Percentiles rank a stretch among this genome's conserved stretches.
These are phyloP conservation scores for Drosophila koepferae DNA, from an alignment of 2,888 invertebrate genomes.

Conservation along the genomic window DNA sequence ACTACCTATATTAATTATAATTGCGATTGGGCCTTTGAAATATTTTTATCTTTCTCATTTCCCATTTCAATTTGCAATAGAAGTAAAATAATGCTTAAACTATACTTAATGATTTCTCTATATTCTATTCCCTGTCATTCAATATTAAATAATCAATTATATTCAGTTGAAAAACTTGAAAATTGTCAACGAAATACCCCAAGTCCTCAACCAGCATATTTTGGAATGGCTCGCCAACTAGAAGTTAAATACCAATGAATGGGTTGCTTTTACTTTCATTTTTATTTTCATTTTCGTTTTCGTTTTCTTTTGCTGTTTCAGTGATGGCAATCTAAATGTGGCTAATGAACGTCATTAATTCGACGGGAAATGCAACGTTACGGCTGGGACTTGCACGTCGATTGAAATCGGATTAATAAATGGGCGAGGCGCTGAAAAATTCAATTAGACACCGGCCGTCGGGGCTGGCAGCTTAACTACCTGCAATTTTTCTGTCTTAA, in stretches of 20 bases:
- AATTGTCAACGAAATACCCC: neutral
- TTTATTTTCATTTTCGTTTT: conserved; percentile 28
- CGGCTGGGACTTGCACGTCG: conserved; percentile 54
- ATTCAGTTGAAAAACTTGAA: neutral
- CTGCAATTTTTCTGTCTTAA: conserved; percentile 68
- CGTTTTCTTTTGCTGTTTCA: conserved; percentile 24
- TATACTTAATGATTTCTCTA: too few relatives aligned
- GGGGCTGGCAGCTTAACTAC: conserved; percentile 54
- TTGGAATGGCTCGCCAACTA: neutral
- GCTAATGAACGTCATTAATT: conserved; percentile 81
- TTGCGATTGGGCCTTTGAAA: neutral
- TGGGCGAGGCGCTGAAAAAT: conserved; percentile 71
- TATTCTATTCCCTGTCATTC: neutral
- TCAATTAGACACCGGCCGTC: conserved; percentile 67
- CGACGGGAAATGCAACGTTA: conserved; percentile 48
- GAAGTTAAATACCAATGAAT: neutral
- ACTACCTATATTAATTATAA: neutral
- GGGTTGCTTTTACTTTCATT: conserved; percentile 29
- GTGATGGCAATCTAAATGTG: conserved; percentile 69
- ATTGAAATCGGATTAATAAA: conserved; percentile 82
- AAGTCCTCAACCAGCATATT: rapidly evolving
- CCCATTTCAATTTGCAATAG: neutral
- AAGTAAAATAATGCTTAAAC: too few relatives aligned
- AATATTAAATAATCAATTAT: neutral
- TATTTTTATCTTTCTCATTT: neutral